Percentiles rank a stretch among this genome's conserved stretches.
Evolutionary conservation across 2,888 invertebrate genomes (phyloP).

Genomic region (Drosophila nr. perissopoda): DNA sequence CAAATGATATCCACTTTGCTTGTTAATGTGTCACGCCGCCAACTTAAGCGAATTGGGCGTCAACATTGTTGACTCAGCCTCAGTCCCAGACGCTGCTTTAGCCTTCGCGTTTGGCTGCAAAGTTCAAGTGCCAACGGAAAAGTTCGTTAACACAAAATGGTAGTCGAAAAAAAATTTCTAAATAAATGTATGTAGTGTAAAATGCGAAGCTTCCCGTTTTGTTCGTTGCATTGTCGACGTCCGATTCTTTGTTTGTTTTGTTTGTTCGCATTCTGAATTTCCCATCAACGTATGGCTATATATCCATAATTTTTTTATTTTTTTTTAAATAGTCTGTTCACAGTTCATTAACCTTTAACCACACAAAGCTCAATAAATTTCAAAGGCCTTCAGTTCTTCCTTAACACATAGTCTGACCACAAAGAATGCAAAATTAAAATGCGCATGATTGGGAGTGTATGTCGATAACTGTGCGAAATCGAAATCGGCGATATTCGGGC

Average conservation of each 20-base stretch:
- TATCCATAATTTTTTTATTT: constrained; percentile 19
- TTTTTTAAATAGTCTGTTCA: neutral
- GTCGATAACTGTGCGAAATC: neutral
- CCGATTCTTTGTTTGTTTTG: constrained; percentile 13
- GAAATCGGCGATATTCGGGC: neutral
- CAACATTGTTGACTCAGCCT: constrained; percentile 40
- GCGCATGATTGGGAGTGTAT: neutral
- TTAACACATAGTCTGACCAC: neutral
- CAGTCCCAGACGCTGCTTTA: constrained; percentile 9
- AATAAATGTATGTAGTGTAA: constrained; percentile 14
- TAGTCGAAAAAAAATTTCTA: constrained; percentile 30
- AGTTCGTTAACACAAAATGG: constrained; percentile 69
- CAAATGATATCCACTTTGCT: constrained; percentile 23
- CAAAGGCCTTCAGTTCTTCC: constrained; percentile 49
- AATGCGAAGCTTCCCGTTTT: constrained; percentile 51
- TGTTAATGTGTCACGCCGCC: constrained; percentile 11
- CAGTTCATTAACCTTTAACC: constrained; percentile 13
- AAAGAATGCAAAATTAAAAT: neutral
- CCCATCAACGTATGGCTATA: neutral
- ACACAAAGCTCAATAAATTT: constrained; percentile 7
- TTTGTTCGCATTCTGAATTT: constrained; percentile 18
- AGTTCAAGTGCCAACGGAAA: constrained; percentile 62
- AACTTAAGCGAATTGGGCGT: constrained; percentile 45
- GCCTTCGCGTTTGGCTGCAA: constrained; percentile 41
- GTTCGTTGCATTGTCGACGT: constrained; percentile 9